Base-by-base conservation (phyloP, 2,888 invertebrate genomes). In the Neoitamus cyanurus region DNA sequence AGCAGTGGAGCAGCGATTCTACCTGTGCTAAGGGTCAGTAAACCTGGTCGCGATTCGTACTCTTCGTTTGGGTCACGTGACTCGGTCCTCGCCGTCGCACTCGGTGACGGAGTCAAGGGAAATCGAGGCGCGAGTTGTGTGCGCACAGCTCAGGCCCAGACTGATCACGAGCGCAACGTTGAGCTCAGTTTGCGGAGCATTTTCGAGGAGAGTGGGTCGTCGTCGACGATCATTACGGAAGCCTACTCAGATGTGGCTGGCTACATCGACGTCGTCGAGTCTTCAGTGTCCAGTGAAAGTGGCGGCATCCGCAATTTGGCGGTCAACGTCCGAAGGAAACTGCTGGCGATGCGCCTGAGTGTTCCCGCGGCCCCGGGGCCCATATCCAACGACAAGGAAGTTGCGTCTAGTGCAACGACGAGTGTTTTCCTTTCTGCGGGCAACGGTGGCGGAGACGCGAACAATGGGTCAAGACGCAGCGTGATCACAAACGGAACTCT, bases 341-440 rank as follows among this genome's bases (percentile, higher is more conserved):
- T 85, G 85, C 86, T 86, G 85, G 87, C 87, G 80, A 90, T 91
- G 91, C 91, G 91, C 87, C 88, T 91, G 25, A 91, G 89, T 88
- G 89, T 91, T 85, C 89, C 90, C 83, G 90, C 90, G 34, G 87
- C 87, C 28, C 37, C 75, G 37, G 58, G 6, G 15, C 34, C 84
- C 9, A 72, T 75, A 5, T 37, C 75, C 46, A 72, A 72, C 3
- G 46, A 84, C 15, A 85, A 84, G 75, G 85, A 72, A 30, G 13
- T 20, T 46, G 77, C 68, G 15, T 34, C 83, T 68, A 73, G 77
- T 36, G 34, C 84, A 31, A 86, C 87, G 77, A 87, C 87, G 36
- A 87, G 88, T 85, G 86, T 87, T 73, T 89, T 90, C 86, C 86
- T 90, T 30, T 88, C 88, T 72, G 87, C 88, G 48, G 87, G 87